phyloP scores from a whole-genome alignment of 2,797 vertebrate species.

The Manis crassicaudata region DNA sequence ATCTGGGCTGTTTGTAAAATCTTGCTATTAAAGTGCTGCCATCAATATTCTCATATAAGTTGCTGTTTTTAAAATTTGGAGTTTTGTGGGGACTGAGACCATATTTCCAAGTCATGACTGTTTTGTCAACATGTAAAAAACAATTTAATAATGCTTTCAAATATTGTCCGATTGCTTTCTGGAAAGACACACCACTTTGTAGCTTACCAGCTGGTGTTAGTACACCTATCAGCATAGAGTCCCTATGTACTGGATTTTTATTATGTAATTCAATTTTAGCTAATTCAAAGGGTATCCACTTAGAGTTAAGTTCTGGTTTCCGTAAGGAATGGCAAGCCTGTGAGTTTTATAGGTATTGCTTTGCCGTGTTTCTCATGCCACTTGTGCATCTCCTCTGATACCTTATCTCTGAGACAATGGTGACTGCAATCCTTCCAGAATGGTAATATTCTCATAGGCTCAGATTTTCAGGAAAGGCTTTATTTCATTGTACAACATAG shows the following conservation, averaged over 20 bases:
- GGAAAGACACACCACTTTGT: not conserved
- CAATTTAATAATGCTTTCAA: slow-evolving; percentile 23
- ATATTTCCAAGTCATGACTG: not conserved
- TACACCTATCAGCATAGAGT: not conserved
- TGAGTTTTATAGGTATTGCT: not conserved
- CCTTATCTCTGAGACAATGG: not conserved
- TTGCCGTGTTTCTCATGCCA: not conserved
- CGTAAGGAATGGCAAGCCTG: not conserved
- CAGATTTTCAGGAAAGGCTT: not conserved
- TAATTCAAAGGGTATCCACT: slow-evolving; percentile 88
- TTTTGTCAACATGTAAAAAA: not conserved
- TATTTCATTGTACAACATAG: not conserved
- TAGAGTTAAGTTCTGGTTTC: not conserved
- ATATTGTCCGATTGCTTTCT: not conserved
- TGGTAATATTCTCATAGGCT: not conserved
- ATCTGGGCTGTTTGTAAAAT: not conserved
- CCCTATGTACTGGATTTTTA: not conserved
- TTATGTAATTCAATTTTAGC: not conserved
- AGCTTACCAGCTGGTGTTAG: not conserved
- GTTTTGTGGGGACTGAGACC: not conserved
- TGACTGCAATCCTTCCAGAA: not conserved
- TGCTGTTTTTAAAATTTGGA: slow-evolving; percentile 13
- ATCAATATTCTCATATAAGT: not conserved
- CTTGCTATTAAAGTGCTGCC: not conserved
- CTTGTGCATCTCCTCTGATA: not conserved